Conservation (phyloP, 2,888 invertebrate genomes). For the Aphidoletes aphidimyza region DNA sequence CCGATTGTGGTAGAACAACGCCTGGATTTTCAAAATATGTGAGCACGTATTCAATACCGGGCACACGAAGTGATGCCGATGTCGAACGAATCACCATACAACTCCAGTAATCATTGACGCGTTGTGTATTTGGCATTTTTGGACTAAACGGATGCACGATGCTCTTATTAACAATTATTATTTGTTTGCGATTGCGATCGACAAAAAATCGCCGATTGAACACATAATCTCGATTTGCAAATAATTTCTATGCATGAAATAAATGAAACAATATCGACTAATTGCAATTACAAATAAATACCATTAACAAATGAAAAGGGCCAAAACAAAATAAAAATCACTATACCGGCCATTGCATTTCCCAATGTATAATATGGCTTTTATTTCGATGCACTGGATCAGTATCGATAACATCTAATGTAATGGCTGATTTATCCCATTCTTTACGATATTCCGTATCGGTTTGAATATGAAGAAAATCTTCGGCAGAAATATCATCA, state of each 20-base stretch:
- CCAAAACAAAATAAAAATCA: constrained; percentile 29
- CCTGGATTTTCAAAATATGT: constrained; percentile 92
- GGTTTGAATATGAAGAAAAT: constrained; percentile 84
- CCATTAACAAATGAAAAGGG: no score
- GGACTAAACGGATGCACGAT: constrained; percentile 79
- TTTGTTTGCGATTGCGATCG: constrained; percentile 70
- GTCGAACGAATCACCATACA: constrained; percentile 83
- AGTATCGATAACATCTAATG: constrained; percentile 76
- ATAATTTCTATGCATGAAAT: constrained; percentile 71
- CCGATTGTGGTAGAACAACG: constrained; percentile 75
- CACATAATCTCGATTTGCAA: constrained; percentile 88
- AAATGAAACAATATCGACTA: background rate
- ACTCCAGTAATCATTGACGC: constrained; percentile 86
- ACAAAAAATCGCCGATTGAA: constrained; percentile 77
- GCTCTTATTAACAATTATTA: constrained; percentile 75
- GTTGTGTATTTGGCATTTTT: constrained; percentile 73
- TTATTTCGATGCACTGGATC: constrained; percentile 70
- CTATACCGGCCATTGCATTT: constrained; percentile 85
- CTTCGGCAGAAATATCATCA: constrained; percentile 79
- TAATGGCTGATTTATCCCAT: constrained; percentile 84
- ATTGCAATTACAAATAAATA: no score
- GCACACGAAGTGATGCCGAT: constrained; percentile 62
- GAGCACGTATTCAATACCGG: constrained; percentile 82
- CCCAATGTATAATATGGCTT: constrained; percentile 87
- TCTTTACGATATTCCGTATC: constrained; percentile 80